A percentile compares a stretch with the other conserved stretches of the same genome.
Evolutionary conservation across 2,797 vertebrate species (phyloP).

Genomic region (Danionella dracula): DNA sequence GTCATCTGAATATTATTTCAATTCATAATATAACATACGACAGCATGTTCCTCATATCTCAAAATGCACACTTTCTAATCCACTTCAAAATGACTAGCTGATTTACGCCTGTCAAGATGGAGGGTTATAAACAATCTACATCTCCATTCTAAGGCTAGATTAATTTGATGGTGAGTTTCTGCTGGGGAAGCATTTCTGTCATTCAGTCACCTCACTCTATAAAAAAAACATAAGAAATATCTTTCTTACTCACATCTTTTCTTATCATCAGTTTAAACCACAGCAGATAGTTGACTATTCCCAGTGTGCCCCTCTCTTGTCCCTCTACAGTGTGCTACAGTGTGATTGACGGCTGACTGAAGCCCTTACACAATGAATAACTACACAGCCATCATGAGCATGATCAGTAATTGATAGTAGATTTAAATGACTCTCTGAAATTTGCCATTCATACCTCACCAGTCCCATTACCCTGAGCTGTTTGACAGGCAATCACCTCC

Average conservation of each 20-base stretch:
- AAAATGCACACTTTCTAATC: neutral
- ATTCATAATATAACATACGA: no score
- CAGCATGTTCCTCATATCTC: constrained; percentile 11
- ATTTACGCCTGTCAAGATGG: constrained; percentile 18
- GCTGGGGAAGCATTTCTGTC: constrained; percentile 21
- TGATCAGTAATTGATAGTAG: constrained; percentile 26
- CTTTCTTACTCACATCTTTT: neutral
- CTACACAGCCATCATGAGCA: constrained; percentile 26
- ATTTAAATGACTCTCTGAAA: constrained; percentile 31
- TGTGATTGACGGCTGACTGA: constrained; percentile 31
- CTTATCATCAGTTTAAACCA: constrained; percentile 20
- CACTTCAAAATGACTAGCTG: constrained; percentile 18
- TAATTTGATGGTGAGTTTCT: constrained; percentile 8
- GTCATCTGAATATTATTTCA: no score
- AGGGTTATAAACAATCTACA: constrained; percentile 15
- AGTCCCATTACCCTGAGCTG: constrained; percentile 32
- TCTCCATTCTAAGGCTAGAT: constrained; percentile 13
- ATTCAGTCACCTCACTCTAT: neutral
- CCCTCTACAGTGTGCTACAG: neutral
- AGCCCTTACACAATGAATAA: constrained; percentile 18
- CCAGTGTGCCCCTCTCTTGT: neutral
- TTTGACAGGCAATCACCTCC: constrained; percentile 26
- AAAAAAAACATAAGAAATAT: constrained; percentile 11
- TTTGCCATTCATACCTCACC: constrained; percentile 22
- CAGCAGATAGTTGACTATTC: constrained; percentile 22